Conservation (phyloP, 2,888 invertebrate genomes). For the Polietes domitor region DNA sequence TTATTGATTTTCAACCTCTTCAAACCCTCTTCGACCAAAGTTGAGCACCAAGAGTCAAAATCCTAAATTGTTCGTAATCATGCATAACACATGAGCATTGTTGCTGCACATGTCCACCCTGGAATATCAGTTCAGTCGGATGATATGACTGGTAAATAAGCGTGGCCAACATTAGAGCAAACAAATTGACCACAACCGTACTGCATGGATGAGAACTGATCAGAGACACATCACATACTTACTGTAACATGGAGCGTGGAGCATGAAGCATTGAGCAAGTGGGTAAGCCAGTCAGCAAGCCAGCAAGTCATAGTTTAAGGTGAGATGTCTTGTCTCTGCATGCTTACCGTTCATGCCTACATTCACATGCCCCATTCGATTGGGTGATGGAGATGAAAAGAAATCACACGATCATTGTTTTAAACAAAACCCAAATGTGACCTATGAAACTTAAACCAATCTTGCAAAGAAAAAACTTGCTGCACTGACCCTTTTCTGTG, state of each 20-base stretch:
- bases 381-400: constrained; percentile 3
- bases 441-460: constrained; percentile 65
- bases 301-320: constrained; percentile 61
- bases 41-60: constrained; percentile 14
- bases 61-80: constrained; percentile 59
- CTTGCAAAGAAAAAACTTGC: constrained; percentile 60
- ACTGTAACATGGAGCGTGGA: constrained; percentile 39
- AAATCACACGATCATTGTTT: constrained; percentile 62
- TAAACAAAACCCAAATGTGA: constrained; percentile 45
- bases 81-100: constrained; percentile 57
- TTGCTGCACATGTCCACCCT: constrained; percentile 37
- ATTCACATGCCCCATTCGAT: constrained; percentile 10
- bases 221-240: constrained; percentile 15
- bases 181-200: constrained; percentile 65
- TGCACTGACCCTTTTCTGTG: constrained; percentile 64
- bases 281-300: no score
- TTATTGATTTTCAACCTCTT: background rate
- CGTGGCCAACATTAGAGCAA: constrained; percentile 60
- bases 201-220: background rate
- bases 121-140: background rate
- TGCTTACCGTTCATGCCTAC: constrained; percentile 19
- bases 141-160: constrained; percentile 3
- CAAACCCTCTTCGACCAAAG: background rate
- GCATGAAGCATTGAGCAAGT: no score
- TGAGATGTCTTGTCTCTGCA: constrained; percentile 62